Conservation (phyloP, 2,113 vertebrate genomes). For the Callorhinus ursinus region DNA sequence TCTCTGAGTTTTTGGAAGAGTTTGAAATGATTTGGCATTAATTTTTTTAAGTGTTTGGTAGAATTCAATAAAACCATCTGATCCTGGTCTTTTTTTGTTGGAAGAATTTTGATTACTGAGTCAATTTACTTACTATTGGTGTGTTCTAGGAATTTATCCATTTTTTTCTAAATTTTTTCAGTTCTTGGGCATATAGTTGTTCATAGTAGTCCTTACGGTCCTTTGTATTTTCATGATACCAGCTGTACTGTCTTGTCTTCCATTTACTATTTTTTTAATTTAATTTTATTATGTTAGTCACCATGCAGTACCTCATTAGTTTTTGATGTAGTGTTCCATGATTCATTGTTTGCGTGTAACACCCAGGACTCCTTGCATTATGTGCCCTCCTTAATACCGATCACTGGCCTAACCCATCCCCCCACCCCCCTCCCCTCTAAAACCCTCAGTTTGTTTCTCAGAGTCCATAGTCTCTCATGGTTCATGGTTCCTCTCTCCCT, state of each 20-base stretch:
- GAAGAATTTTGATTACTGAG: neutral
- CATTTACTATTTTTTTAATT: neutral
- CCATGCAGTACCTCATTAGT: no score
- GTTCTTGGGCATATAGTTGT: neutral
- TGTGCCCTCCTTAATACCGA: no score
- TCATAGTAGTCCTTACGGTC: neutral
- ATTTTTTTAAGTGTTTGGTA: neutral
- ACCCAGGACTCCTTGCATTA: no score
- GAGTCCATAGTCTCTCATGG: no score
- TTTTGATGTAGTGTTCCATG: no score
- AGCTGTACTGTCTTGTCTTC: neutral
- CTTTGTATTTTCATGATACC: neutral
- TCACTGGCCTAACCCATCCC: no score
- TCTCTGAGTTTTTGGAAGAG: neutral
- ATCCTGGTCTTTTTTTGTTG: neutral
- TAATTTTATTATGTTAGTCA: no score
- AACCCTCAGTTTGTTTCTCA: no score
- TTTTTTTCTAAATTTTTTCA: neutral
- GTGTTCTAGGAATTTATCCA: neutral
- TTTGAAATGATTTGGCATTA: neutral
- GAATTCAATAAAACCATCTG: neutral
- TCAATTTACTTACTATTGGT: neutral
- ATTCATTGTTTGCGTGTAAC: no score
- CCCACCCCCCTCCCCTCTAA: no score
- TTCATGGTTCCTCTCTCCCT: no score